Evolutionary conservation across 2,113 vertebrate genomes (phyloP).

Genomic region (Callipepla squamata): DNA sequence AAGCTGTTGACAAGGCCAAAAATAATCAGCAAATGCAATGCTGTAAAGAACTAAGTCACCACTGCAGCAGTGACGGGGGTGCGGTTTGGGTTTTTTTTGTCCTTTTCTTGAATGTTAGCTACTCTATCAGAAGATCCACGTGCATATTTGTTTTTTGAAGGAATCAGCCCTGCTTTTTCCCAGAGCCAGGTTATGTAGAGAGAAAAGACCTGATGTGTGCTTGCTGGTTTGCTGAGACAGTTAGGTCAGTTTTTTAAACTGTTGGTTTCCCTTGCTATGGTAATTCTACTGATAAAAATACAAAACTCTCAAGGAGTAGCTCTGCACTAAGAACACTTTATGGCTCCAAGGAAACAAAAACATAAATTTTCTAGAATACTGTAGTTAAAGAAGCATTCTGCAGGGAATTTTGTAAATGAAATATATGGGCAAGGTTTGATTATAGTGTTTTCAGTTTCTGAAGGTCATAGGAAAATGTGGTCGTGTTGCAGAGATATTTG

Average conservation of each 20-base stretch:
- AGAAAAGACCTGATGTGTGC: neutral
- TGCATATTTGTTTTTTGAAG: constrained; percentile 1
- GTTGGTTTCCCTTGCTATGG: neutral
- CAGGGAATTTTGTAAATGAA: neutral
- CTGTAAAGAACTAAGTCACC: neutral
- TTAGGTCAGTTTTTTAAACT: neutral
- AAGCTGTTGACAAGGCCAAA: neutral
- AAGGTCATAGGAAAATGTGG: neutral
- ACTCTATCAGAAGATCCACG: neutral
- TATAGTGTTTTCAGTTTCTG: constrained; percentile 25
- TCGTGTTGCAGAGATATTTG: constrained; percentile 37
- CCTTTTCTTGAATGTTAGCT: neutral
- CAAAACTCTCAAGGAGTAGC: neutral
- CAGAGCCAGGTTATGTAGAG: neutral
- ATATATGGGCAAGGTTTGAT: neutral
- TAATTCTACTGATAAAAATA: neutral
- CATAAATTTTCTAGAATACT: neutral
- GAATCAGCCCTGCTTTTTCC: neutral
- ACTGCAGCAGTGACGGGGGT: neutral
- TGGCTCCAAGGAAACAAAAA: neutral
- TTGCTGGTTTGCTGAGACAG: neutral
- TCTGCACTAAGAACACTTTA: neutral
- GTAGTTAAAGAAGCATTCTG: neutral
- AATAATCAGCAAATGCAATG: neutral
- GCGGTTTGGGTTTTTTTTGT: neutral